These are phyloP conservation scores for Psophia crepitans DNA, from an alignment of 2,113 vertebrate species.

Conservation along the genomic window DNA sequence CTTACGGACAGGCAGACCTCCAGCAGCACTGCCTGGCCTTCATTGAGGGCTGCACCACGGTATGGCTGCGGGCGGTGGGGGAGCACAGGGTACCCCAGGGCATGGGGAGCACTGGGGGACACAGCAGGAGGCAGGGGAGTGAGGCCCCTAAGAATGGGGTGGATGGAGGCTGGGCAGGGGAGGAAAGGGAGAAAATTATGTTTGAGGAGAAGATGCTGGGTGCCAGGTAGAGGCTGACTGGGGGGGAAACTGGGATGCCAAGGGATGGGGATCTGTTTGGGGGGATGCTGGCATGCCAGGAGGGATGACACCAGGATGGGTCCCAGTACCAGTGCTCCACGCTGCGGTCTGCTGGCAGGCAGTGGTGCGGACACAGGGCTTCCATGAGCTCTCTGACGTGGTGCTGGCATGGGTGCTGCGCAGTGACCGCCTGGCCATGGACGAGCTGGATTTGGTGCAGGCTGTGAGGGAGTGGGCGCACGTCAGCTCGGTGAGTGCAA, in stretches of 20 bases:
- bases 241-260: background rate
- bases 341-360: conserved; percentile 49
- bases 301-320: background rate
- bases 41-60: conserved; percentile 71
- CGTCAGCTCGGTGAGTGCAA: conserved; percentile 76
- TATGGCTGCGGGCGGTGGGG: background rate
- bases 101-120: background rate
- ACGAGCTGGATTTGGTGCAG: conserved; percentile 73
- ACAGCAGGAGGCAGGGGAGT: background rate
- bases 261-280: background rate
- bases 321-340: accelerated
- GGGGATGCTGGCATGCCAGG: background rate
- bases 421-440: conserved; percentile 69
- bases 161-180: background rate
- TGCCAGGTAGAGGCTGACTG: background rate
- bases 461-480: conserved; percentile 78
- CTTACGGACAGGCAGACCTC: conserved; percentile 72
- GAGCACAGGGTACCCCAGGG: background rate
- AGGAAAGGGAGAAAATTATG: background rate
- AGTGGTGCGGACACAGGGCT: conserved; percentile 72
- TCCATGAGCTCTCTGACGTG: conserved; percentile 73
- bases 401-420: conserved; percentile 70
- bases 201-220: background rate
- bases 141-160: background rate
- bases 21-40: conserved; percentile 75